Conservation (phyloP, 2,888 invertebrate genomes). For the Himalopsyche anomala region DNA sequence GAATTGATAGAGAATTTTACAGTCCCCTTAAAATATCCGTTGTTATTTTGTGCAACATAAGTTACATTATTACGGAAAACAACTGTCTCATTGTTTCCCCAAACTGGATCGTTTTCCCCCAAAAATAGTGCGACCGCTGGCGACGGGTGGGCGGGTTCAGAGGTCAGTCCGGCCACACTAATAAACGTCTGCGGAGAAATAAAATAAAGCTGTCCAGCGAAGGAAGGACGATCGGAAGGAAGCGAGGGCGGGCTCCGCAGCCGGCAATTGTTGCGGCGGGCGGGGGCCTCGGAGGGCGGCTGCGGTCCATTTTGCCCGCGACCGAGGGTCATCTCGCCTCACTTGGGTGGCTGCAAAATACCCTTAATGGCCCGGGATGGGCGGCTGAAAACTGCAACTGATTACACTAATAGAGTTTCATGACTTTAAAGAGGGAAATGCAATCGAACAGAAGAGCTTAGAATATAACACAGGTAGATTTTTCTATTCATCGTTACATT, state of each 20-base stretch:
- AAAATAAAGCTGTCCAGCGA: conserved; percentile 55
- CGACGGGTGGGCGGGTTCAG: conserved; percentile 64
- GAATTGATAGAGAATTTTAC: too few species aligned
- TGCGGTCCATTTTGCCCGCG: conserved; percentile 18
- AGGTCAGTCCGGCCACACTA: conserved; percentile 61
- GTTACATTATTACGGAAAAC: conserved; percentile 1
- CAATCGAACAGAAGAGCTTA: neutral
- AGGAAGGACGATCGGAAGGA: conserved; percentile 46
- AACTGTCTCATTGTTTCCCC: conserved; percentile 60
- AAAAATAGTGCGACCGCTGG: conserved; percentile 57
- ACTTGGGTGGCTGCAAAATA: conserved; percentile 1
- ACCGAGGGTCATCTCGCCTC: neutral
- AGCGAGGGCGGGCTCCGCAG: conserved; percentile 37
- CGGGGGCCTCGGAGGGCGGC: conserved; percentile 15
- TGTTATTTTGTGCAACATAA: neutral
- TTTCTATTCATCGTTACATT: too few species aligned
- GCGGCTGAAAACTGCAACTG: conserved; percentile 1
- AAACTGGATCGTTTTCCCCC: conserved; percentile 58
- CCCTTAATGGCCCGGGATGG: too few species aligned
- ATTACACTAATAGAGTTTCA: neutral
- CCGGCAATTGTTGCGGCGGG: conserved; percentile 41
- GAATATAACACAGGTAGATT: too few species aligned
- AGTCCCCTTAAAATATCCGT: too few species aligned
- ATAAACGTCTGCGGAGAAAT: conserved; percentile 63
- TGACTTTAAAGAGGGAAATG: neutral